Evolutionary conservation across 2,888 invertebrate genomes (phyloP), one percentile per base, ranked within the genome.

Genomic region (Erpobdella octoculata): DNA sequence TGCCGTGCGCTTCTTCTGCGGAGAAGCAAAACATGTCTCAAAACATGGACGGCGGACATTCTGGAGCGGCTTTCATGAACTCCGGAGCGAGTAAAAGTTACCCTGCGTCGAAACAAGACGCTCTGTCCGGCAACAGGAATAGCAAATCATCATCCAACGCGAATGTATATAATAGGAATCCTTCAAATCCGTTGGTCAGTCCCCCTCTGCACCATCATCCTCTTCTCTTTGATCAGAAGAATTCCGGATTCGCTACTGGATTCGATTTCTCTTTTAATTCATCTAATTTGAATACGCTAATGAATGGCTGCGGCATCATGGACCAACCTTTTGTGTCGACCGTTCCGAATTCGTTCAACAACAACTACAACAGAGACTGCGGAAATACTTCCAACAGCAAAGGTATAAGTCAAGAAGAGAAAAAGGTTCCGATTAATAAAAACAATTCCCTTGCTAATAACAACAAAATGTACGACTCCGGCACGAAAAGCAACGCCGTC

Each of bases 151-250:
- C 53, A 35, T 35, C 53, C 15, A 67, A 67, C 41, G 33, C 69
- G n/a, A 46, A 46, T 33, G 21, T 53, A 53, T 3, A 53, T 53
- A 31, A 37, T 46, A 33, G 46, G 33, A 67, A 37, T n/a, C 18
- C 21, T 41, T 67, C 67, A 3, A 67, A 67, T 18, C 18, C 28
- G 25, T 48, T 69, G 21, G 37, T 35, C 18, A 69, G 53, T 35
- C 46, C 69, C 8, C 69, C 69, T 28, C 69, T 69, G 15, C 69
- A 69, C 28, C 69, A 69, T 53, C 69, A 69, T 58, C 69, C 69
- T 48, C 58, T 69, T 15, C 58, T 69, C 18, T 69, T 69, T 58
- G 69, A 69, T 21, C 69, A 69, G 33, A 69, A 69, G 31, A 69
- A 53, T 58, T 15, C 69, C 12, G 31, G 31, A 37, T 67, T 67